phyloP scores from a whole-genome alignment of 2,797 vertebrate genomes.

The Aulostomus chinensis region DNA sequence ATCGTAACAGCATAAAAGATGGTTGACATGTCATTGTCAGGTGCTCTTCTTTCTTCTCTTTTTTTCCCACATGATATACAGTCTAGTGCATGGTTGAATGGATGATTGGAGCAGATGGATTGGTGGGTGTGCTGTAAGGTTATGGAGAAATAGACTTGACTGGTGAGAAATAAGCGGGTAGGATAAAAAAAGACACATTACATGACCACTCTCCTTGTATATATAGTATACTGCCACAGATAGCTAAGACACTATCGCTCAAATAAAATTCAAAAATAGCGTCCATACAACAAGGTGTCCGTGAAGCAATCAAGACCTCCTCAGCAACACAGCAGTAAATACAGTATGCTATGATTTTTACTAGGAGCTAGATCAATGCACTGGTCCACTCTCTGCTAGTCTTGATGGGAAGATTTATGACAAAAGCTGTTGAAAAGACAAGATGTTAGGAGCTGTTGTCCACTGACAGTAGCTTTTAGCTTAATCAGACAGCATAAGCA shows the following conservation, averaged over 20 bases:
- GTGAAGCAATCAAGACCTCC: constrained; percentile 15
- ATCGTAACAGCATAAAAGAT: constrained; percentile 42
- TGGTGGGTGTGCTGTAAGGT: constrained; percentile 47
- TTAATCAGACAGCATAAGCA: constrained; percentile 74
- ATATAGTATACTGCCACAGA: constrained; percentile 62
- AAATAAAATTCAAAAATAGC: constrained; percentile 45
- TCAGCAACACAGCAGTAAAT: background rate
- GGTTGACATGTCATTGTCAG: constrained; percentile 39
- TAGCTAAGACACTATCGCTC: constrained; percentile 77
- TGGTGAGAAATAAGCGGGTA: constrained; percentile 41
- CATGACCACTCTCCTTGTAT: no score
- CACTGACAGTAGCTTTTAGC: constrained; percentile 76
- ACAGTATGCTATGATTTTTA: constrained; percentile 5
- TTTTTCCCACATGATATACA: constrained; percentile 21
- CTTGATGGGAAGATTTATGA: constrained; percentile 37
- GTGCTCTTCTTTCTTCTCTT: constrained; percentile 16
- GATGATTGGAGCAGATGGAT: constrained; percentile 54
- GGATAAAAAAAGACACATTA: constrained; percentile 66
- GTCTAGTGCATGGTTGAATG: constrained; percentile 27
- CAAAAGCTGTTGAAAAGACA: constrained; percentile 10
- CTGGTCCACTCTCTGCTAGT: constrained; percentile 1
- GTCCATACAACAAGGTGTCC: constrained; percentile 5
- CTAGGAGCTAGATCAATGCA: background rate
- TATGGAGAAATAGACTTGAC: constrained; percentile 43
- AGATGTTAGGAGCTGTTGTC: constrained; percentile 56